Conservation (phyloP, 2,797 vertebrate genomes). For the Halcyon chelicuti region DNA sequence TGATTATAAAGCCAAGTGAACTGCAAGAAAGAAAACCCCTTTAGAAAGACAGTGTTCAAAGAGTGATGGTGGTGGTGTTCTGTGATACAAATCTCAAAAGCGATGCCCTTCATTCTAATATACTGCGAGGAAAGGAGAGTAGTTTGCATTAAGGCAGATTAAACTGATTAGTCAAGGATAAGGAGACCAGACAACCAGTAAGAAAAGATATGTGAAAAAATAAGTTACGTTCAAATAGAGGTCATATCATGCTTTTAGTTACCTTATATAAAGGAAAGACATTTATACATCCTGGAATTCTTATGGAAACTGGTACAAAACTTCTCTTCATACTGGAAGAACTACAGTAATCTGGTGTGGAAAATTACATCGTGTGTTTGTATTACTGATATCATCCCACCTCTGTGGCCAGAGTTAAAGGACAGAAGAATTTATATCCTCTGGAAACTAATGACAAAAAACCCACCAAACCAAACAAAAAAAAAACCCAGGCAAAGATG, state of each 20-base stretch:
- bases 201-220: neutral
- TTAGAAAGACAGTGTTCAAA: neutral
- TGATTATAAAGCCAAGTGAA: neutral
- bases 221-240: neutral
- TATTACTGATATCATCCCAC: neutral
- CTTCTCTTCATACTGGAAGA: neutral
- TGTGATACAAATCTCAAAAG: neutral
- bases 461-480: neutral
- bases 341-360: neutral
- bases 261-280: neutral
- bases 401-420: neutral
- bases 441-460: neutral
- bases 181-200: neutral
- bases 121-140: neutral
- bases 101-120: fast-evolving
- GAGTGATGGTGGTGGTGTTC: neutral
- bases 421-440: neutral
- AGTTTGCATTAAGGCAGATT: neutral
- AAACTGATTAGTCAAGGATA: neutral
- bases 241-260: neutral
- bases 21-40: neutral
- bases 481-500: neutral
- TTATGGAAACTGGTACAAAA: neutral
- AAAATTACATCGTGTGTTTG: neutral
- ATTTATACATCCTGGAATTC: neutral